phyloP scores from a whole-genome alignment of 2,888 invertebrate genomes.

The Pedicia rivosa region DNA sequence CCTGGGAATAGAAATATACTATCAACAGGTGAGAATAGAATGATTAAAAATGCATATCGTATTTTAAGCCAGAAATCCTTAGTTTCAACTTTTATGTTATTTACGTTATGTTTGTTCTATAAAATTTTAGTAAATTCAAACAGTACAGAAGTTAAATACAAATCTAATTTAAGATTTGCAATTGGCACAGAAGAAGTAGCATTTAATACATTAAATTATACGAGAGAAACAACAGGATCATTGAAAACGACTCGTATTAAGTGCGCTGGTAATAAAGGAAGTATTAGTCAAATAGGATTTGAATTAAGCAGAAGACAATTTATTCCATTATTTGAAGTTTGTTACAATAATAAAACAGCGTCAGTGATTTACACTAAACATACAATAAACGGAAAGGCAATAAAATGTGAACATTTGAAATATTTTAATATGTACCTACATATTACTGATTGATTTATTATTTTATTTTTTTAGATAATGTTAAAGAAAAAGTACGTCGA shows the following conservation, averaged over 20 bases:
- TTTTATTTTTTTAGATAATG: conserved; percentile 5
- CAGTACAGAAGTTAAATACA: too few species aligned
- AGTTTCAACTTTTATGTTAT: too few species aligned
- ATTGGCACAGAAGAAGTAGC: background rate
- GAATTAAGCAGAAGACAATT: conserved; percentile 8
- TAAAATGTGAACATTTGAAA: conserved; percentile 19
- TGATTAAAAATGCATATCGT: too few species aligned
- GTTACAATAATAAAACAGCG: conserved; percentile 22
- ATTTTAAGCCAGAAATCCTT: too few species aligned
- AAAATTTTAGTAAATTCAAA: too few species aligned
- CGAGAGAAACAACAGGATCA: background rate
- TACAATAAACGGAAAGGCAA: conserved; percentile 21
- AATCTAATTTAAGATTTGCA: background rate
- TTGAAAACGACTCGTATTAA: background rate
- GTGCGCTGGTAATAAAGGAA: conserved; percentile 3
- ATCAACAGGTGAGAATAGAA: background rate
- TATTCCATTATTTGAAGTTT: conserved; percentile 20
- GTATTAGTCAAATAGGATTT: conserved; percentile 7
- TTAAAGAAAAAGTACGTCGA: conserved; percentile 15
- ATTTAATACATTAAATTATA: conserved; percentile 1
- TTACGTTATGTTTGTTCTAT: too few species aligned
- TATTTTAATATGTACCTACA: background rate
- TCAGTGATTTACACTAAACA: conserved; percentile 23
- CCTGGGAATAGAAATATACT: conserved; percentile 1
- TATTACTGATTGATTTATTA: background rate